phyloP scores from a whole-genome alignment of 2,888 invertebrate species.

The Phyllotreta striolata region DNA sequence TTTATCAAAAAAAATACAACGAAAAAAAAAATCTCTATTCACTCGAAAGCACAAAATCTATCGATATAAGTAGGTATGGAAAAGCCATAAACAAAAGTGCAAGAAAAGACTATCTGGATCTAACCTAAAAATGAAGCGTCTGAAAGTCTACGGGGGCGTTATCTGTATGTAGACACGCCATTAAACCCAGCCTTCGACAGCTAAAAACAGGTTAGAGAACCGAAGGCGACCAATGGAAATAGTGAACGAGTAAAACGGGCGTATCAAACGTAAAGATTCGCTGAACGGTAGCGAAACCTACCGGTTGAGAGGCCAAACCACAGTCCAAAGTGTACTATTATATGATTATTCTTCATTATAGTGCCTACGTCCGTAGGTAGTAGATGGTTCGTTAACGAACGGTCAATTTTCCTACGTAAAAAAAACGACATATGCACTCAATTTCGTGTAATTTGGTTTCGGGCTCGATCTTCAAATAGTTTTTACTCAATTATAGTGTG shows the following conservation, averaged over 20 bases:
- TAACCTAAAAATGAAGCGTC: conserved; percentile 61
- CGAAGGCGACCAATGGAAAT: conserved; percentile 52
- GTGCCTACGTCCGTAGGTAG: conserved; percentile 63
- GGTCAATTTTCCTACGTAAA: conserved; percentile 62
- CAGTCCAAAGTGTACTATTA: conserved; percentile 61
- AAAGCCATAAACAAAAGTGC: conserved; percentile 42
- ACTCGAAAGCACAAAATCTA: conserved; percentile 37
- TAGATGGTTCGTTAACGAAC: conserved; percentile 61
- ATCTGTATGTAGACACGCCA: conserved; percentile 37
- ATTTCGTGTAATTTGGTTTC: conserved; percentile 63
- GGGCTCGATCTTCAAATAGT: conserved; percentile 61
- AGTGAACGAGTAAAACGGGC: conserved; percentile 37
- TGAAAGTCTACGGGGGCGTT: conserved; percentile 58
- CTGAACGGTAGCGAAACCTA: conserved; percentile 61
- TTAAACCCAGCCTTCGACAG: conserved; percentile 47
- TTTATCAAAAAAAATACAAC: conserved; percentile 9
- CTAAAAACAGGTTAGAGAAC: conserved; percentile 51
- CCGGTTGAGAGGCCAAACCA: conserved; percentile 58
- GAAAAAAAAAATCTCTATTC: conserved; percentile 25
- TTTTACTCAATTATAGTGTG: conserved; percentile 62
- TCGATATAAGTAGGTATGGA: conserved; percentile 19
- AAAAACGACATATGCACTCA: conserved; percentile 61
- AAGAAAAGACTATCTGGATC: conserved; percentile 50
- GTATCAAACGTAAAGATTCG: conserved; percentile 46
- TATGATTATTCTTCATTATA: conserved; percentile 65